Percentiles rank a stretch among this genome's conserved stretches.
Evolutionary conservation across 2,797 vertebrate genomes (phyloP).

Genomic region (Natrix natrix): DNA sequence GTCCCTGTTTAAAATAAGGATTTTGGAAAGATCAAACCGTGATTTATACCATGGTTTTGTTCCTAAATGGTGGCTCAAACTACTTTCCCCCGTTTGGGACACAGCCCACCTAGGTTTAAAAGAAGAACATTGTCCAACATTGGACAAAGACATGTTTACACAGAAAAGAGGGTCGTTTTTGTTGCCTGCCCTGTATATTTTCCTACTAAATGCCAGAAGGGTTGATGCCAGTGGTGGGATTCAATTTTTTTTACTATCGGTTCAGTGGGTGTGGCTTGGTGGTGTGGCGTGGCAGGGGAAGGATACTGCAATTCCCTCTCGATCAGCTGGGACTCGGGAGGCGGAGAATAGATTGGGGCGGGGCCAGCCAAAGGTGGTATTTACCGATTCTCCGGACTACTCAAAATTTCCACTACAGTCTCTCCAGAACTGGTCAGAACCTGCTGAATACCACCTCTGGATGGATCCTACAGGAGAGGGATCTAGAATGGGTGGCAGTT

Average conservation of each 20-base stretch:
- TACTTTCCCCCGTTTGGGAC: background rate
- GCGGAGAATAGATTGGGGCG: too few relatives aligned
- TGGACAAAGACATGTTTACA: background rate
- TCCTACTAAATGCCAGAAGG: background rate
- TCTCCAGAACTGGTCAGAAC: too few relatives aligned
- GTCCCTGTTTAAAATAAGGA: background rate
- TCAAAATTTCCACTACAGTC: too few relatives aligned
- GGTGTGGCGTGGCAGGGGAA: too few relatives aligned
- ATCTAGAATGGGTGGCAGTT: background rate
- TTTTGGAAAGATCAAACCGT: background rate
- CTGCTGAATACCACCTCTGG: too few relatives aligned
- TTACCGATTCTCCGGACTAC: too few relatives aligned
- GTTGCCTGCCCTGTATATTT: background rate
- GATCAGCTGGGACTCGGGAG: too few relatives aligned
- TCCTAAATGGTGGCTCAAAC: background rate
- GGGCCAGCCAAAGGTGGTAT: too few relatives aligned
- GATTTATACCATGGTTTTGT: background rate
- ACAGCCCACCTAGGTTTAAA: background rate
- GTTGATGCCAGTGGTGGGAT: too few relatives aligned
- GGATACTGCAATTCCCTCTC: too few relatives aligned
- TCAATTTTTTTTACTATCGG: too few relatives aligned
- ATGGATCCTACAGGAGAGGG: background rate
- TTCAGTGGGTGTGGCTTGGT: too few relatives aligned
- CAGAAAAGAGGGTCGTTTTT: background rate
- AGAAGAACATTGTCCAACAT: background rate